phyloP scores from a whole-genome alignment of 1,140 invertebrate genomes.

The Drosophila lacertosa region DNA sequence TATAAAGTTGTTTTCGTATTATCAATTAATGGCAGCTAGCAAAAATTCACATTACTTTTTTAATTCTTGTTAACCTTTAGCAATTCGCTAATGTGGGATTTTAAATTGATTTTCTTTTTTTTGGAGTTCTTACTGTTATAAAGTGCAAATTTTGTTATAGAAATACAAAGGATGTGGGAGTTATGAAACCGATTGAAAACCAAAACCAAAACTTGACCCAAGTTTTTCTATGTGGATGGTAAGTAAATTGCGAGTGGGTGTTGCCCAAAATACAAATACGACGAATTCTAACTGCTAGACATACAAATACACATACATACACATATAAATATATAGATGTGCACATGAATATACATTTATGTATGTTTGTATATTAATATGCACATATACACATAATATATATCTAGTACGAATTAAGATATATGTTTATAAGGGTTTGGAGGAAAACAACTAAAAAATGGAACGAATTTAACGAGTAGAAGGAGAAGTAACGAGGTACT shows the following conservation, averaged over 20 bases:
- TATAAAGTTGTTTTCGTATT: constrained; percentile 35
- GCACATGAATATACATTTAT: constrained; percentile 20
- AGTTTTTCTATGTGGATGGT: constrained; percentile 1
- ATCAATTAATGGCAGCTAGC: constrained; percentile 40
- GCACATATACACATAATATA: not conserved
- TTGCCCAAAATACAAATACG: constrained; percentile 11
- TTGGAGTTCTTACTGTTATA: not conserved
- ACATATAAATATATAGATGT: constrained; percentile 13
- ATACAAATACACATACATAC: constrained; percentile 3
- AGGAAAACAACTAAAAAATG: not conserved
- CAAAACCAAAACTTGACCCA: constrained; percentile 24
- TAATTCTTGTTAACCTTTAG: constrained; percentile 29
- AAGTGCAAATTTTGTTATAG: constrained; percentile 14
- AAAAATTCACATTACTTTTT: constrained; percentile 25
- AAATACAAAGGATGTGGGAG: constrained; percentile 14
- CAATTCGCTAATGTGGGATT: constrained; percentile 46
- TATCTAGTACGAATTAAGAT: constrained; percentile 7
- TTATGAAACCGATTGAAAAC: constrained; percentile 33
- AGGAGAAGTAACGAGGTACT: constrained; percentile 10
- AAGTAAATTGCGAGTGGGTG: constrained; percentile 4
- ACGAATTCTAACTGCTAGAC: constrained; percentile 17
- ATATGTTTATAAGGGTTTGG: not conserved
- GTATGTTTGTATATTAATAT: too few species aligned
- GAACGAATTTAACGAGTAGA: constrained; percentile 28
- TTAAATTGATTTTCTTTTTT: constrained; percentile 2